Evolutionary conservation across 2,113 vertebrate genomes (phyloP).

Genomic region (Rhynchopsitta pachyrhyncha): DNA sequence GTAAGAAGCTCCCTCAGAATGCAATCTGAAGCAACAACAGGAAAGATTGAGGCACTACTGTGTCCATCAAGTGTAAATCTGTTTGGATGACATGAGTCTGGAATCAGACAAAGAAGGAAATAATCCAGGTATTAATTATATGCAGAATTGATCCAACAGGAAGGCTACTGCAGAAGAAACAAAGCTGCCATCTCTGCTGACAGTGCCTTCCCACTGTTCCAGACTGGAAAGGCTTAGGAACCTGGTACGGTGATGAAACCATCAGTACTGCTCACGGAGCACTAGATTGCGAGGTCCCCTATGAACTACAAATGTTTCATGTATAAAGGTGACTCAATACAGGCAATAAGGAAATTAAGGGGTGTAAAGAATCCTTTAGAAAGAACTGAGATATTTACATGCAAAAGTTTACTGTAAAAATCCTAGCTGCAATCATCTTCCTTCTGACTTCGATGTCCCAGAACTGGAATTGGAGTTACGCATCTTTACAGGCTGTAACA

Average conservation of each 20-base stretch:
- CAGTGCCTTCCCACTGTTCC: background rate
- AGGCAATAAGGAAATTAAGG: background rate
- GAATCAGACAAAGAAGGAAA: background rate
- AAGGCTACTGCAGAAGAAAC: background rate
- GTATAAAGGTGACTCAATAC: background rate
- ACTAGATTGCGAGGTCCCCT: background rate
- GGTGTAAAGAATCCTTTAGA: background rate
- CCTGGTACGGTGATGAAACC: background rate
- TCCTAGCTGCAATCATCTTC: background rate
- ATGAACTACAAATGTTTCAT: background rate
- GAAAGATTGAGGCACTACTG: background rate
- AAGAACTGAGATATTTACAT: background rate
- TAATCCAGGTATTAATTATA: background rate
- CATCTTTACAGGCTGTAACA: accelerated
- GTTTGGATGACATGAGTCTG: background rate
- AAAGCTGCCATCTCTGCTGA: background rate
- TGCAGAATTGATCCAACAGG: background rate
- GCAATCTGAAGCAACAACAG: background rate
- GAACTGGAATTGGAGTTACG: background rate
- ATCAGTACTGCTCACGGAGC: background rate
- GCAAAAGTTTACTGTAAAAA: background rate
- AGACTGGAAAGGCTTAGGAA: background rate
- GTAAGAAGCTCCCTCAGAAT: background rate
- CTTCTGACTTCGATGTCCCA: background rate
- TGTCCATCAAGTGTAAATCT: background rate